Evolutionary conservation across 2,113 vertebrate species (phyloP).

Genomic region (Dinomys branickii): DNA sequence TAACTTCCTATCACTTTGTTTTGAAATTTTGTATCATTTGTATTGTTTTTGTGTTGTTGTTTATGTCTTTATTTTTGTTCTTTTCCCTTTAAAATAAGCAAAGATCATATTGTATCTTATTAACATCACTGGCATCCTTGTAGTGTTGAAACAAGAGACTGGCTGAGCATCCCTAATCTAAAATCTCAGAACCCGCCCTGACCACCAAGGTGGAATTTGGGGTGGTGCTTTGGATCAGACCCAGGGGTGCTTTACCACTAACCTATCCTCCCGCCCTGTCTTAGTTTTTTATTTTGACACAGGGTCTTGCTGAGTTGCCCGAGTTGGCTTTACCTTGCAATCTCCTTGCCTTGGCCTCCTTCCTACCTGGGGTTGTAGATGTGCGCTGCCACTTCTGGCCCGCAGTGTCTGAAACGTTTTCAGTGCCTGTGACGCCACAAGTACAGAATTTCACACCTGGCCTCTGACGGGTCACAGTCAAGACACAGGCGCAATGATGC

Average conservation of each 20-base stretch:
- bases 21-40: too few species aligned
- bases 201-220: not conserved
- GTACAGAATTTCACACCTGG: not conserved
- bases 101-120: not conserved
- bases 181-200: not conserved
- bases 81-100: too few species aligned
- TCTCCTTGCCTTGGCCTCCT: not conserved
- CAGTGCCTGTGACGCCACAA: not conserved
- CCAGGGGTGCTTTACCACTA: not conserved
- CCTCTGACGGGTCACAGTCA: not conserved
- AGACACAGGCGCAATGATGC: not conserved
- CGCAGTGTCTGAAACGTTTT: not conserved
- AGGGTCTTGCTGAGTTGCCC: not conserved
- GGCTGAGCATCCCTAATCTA: not conserved
- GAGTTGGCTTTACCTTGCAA: not conserved
- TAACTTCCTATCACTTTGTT: too few species aligned
- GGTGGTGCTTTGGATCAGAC: not conserved
- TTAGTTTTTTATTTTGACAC: not conserved
- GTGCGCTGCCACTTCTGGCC: not conserved
- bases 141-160: slow-evolving; percentile 1
- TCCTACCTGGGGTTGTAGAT: not conserved
- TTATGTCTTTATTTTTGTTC: too few species aligned
- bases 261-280: not conserved
- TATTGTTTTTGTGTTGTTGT: too few species aligned
- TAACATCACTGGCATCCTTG: not conserved